A percentile compares a stretch with the other conserved stretches of the same genome.
phyloP scores from a whole-genome alignment of 2,888 invertebrate species.

The Callimorpha dominula region DNA sequence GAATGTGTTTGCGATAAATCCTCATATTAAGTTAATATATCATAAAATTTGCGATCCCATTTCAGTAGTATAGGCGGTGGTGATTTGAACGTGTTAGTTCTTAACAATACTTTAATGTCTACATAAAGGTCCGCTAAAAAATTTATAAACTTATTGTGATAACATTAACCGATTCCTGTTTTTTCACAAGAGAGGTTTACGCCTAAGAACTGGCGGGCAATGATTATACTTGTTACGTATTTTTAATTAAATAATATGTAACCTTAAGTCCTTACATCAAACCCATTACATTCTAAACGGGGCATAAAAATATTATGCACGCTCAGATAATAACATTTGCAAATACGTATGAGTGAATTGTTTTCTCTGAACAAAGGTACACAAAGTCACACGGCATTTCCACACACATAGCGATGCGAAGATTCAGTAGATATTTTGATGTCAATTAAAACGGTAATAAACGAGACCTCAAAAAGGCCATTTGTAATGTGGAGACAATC shows the following conservation, averaged over 20 bases:
- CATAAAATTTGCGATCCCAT: too few species aligned
- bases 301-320: constrained; percentile 4
- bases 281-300: neutral
- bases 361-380: constrained; percentile 38
- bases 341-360: constrained; percentile 9
- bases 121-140: too few species aligned
- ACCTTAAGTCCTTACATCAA: neutral
- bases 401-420: constrained; percentile 27
- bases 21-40: too few species aligned
- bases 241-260: neutral
- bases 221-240: neutral
- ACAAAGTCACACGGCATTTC: constrained; percentile 38
- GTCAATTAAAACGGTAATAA: constrained; percentile 77
- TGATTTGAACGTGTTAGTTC: too few species aligned
- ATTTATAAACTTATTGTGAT: too few species aligned
- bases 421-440: constrained; percentile 48
- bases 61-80: too few species aligned
- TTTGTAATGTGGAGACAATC: constrained; percentile 79
- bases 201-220: neutral
- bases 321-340: constrained; percentile 10
- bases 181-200: too few species aligned
- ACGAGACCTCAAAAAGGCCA: constrained; percentile 76
- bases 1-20: too few species aligned
- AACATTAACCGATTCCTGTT: too few species aligned
- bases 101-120: too few species aligned